Conservation (phyloP, 2,113 vertebrate genomes). For the Rhinolophus sinicus region DNA sequence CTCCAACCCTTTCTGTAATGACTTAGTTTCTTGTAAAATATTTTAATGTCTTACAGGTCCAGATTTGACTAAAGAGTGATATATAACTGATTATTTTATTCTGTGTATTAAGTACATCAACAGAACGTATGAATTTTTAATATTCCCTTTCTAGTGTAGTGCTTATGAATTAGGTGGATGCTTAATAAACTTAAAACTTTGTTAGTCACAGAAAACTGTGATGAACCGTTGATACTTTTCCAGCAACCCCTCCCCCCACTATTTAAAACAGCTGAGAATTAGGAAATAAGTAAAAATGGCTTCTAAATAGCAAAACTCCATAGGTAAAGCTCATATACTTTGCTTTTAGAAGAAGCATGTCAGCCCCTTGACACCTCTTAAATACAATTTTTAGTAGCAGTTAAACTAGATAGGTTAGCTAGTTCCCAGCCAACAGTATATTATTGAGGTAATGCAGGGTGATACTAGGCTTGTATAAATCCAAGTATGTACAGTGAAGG, state of each 20-base stretch:
- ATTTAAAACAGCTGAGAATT: neutral
- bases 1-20: neutral
- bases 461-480: neutral
- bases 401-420: neutral
- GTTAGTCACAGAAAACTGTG: neutral
- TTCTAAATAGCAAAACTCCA: neutral
- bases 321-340: neutral
- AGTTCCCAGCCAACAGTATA: neutral
- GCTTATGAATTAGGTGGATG: neutral
- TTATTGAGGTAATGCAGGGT: neutral
- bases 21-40: conserved; percentile 9
- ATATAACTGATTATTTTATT: neutral
- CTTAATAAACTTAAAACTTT: conserved; percentile 1
- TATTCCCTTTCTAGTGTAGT: neutral
- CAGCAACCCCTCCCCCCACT: neutral
- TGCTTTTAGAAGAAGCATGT: neutral
- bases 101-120: neutral
- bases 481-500: neutral
- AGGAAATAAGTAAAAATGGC: neutral
- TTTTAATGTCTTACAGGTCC: neutral
- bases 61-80: neutral
- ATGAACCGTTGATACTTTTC: neutral
- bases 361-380: neutral
- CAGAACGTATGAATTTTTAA: neutral
- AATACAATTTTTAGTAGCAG: neutral